Conservation (phyloP, 2,113 vertebrate genomes). For the Gallinago paraguaiae region DNA sequence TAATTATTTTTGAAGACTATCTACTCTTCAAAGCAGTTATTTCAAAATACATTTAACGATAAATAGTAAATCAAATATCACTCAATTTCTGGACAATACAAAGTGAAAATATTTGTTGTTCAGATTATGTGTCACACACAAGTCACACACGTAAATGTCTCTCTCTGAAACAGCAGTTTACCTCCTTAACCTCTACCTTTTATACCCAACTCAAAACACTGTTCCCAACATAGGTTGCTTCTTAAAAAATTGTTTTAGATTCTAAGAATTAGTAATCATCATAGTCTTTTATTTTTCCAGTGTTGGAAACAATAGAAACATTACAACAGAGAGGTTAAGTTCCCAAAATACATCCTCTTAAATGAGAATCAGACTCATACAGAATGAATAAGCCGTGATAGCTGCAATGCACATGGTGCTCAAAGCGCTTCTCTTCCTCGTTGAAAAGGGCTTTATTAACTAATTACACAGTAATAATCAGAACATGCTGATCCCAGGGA, state of each 20-base stretch:
- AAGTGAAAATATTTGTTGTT: background rate
- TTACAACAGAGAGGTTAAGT: background rate
- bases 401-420: background rate
- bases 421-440: background rate
- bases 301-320: background rate
- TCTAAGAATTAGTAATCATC: background rate
- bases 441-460: constrained; percentile 25
- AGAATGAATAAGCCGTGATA: background rate
- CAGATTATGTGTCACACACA: background rate
- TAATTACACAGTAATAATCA: constrained; percentile 40
- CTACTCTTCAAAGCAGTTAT: background rate
- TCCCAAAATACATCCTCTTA: background rate
- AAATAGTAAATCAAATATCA: background rate
- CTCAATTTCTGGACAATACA: background rate
- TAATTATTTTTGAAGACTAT: background rate
- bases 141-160: background rate
- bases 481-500: constrained; percentile 11
- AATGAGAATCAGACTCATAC: background rate
- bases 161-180: background rate
- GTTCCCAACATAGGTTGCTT: background rate
- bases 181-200: background rate
- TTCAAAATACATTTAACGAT: background rate
- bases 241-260: background rate
- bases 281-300: background rate
- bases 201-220: background rate